phyloP scores from a whole-genome alignment of 2,888 invertebrate species.

The Bibio marci region DNA sequence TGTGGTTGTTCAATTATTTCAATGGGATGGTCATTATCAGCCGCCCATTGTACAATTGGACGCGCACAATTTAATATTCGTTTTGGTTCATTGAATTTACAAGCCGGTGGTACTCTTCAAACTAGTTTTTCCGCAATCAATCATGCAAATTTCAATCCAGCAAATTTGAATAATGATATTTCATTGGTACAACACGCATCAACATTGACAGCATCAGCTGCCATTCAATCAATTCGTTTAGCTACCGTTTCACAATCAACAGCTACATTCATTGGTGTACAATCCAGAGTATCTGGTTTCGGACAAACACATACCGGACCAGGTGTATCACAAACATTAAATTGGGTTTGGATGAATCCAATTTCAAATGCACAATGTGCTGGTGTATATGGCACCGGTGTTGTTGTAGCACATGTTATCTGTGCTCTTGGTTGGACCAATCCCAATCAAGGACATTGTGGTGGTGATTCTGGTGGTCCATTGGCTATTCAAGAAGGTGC shows the following conservation, averaged over 20 bases:
- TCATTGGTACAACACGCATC: neutral
- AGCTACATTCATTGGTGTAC: neutral
- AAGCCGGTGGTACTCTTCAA: neutral
- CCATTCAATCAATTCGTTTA: neutral
- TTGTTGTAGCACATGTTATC: neutral
- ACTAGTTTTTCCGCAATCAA: neutral
- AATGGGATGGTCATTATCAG: neutral
- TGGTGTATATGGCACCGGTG: neutral
- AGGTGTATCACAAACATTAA: neutral
- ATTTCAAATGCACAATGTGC: neutral
- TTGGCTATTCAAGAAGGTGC: neutral
- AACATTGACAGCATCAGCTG: neutral
- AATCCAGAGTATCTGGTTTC: slow-evolving; percentile 1
- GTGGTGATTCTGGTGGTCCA: slow-evolving; percentile 3
- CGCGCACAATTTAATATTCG: neutral
- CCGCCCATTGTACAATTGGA: slow-evolving; percentile 1
- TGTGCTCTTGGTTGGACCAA: neutral
- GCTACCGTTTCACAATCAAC: neutral
- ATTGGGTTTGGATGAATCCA: neutral
- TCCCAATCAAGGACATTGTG: neutral
- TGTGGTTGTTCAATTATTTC: slow-evolving; percentile 3
- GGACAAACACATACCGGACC: neutral
- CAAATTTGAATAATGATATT: slow-evolving; percentile 2
- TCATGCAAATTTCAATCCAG: neutral
- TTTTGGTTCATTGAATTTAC: neutral